Base-by-base conservation (phyloP, 2,888 invertebrate species). In the Caenorhabditis panamensis region DNA sequence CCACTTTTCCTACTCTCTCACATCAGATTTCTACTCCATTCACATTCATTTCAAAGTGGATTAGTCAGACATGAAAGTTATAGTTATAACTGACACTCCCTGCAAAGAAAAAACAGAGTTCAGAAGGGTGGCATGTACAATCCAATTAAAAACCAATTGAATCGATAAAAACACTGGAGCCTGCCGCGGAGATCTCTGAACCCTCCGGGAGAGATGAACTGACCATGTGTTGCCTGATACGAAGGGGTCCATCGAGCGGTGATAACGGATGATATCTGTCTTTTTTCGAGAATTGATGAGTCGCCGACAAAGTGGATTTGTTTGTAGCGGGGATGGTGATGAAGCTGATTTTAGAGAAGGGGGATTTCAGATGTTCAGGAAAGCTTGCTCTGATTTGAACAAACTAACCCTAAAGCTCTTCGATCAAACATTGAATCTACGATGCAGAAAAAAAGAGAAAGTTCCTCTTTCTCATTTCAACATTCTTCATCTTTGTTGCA, bases 161-260 rank as follows among this genome's bases (percentile, higher is more conserved):
- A 56, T 28, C 54, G 31, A 28, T 26, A 53, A 26, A 26, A 53
- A 26, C 24, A 9, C 28, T 20, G 18, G 3, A 31, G 4, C 8
- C 28, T 11, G 26, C 16, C 9, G 37, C 8, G 9, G 37, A 59
- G 61, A 61, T 61, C 47, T 61, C 24, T 47, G 61, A 47, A 47
- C 61, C 20, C 22, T 61, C 9, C 24, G 2, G 16, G 54, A 22
- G 26, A 44, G 24, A 11, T 18, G 61, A 44, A n/a, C 44, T 44
- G 61, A 61, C 61, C 61, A 61, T 61, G 61, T 61, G 61, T 24
- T 41, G 16, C 16, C 6, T 24, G 47, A 11, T n/a, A 61, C 41
- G 24, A 24, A 41, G 18, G 59, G 49, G 59, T 24, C 59, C 68
- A 68, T 68, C 37, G 68, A 67, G 67, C 67, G 58, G 18, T 58